Percentiles rank a stretch among this genome's conserved stretches.
Evolutionary conservation across 2,888 invertebrate genomes (phyloP).

Genomic region (Drosophila austrosaltans): DNA sequence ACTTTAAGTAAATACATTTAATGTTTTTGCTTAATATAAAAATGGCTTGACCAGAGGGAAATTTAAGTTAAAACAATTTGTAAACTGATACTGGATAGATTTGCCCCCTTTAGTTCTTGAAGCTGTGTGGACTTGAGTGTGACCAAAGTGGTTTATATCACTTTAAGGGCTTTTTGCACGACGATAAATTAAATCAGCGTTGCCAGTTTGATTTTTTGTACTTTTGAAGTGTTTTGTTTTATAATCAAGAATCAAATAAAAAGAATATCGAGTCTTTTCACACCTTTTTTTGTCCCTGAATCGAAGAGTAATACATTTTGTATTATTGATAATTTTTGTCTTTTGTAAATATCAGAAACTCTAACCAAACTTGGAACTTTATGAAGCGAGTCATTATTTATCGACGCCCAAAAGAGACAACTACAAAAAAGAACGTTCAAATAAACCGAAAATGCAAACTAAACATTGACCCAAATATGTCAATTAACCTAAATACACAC

Average conservation of each 20-base stretch:
- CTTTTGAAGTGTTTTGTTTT: background rate
- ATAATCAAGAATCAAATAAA: too few species aligned
- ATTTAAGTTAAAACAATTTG: background rate
- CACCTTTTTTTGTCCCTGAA: background rate
- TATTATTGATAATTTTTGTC: background rate
- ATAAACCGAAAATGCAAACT: constrained; percentile 59
- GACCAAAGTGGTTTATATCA: too few species aligned
- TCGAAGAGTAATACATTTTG: background rate
- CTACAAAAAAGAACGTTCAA: constrained; percentile 25
- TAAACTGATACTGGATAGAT: background rate
- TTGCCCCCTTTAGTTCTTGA: background rate
- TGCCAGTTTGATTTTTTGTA: background rate
- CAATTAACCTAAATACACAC: constrained; percentile 65
- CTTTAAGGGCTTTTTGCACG: too few species aligned
- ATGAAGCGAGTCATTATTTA: constrained; percentile 2
- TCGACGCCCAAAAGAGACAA: constrained; percentile 3
- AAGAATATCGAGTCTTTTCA: background rate
- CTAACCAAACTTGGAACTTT: constrained; percentile 1
- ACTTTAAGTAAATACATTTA: constrained; percentile 2
- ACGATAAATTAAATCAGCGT: background rate
- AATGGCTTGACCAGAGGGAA: background rate
- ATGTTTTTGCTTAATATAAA: background rate
- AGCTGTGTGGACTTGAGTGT: too few species aligned
- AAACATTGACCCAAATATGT: constrained; percentile 74
- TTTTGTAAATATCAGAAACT: background rate